These are phyloP conservation scores for Brachymystax lenok DNA, from an alignment of 2,797 vertebrate species.

Conservation along the genomic window DNA sequence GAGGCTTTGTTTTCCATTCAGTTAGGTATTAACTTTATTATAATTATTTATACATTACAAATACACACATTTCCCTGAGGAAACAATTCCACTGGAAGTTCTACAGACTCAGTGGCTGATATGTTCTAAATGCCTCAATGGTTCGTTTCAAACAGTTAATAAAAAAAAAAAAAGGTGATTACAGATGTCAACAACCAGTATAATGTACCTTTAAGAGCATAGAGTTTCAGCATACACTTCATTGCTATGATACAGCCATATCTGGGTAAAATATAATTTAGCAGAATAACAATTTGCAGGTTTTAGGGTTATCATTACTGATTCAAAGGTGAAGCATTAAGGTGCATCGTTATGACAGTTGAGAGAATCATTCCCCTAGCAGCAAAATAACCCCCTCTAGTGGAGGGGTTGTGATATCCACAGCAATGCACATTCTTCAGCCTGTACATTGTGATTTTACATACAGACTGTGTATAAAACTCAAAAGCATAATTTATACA, in stretches of 20 bases:
- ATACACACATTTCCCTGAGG: conserved; percentile 75
- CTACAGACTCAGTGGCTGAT: conserved; percentile 51
- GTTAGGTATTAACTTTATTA: conserved; percentile 52
- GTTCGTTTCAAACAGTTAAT: conserved; percentile 35
- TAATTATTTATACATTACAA: conserved; percentile 56
- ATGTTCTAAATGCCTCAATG: conserved; percentile 56
- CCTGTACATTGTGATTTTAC: conserved; percentile 42
- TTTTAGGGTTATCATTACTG: conserved; percentile 5
- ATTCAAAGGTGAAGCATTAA: conserved; percentile 19
- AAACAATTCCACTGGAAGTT: conserved; percentile 63
- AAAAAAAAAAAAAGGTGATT: not conserved
- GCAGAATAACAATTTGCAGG: conserved; percentile 21
- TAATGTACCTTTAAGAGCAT: conserved; percentile 57
- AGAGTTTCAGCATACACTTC: conserved; percentile 43
- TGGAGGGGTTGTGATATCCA: conserved; percentile 28
- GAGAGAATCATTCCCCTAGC: conserved; percentile 44
- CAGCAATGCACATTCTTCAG: conserved; percentile 51
- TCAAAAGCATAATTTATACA: conserved; percentile 5
- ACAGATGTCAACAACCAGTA: conserved; percentile 34
- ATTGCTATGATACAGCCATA: conserved; percentile 42
- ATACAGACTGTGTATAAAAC: conserved; percentile 19
- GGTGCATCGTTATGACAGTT: conserved; percentile 39
- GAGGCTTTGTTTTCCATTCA: conserved; percentile 36
- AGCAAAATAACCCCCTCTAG: conserved; percentile 54
- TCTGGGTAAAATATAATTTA: conserved; percentile 48